Evolutionary conservation across 2,888 invertebrate species (phyloP).

Genomic region (Zaprionus obscuricornis): DNA sequence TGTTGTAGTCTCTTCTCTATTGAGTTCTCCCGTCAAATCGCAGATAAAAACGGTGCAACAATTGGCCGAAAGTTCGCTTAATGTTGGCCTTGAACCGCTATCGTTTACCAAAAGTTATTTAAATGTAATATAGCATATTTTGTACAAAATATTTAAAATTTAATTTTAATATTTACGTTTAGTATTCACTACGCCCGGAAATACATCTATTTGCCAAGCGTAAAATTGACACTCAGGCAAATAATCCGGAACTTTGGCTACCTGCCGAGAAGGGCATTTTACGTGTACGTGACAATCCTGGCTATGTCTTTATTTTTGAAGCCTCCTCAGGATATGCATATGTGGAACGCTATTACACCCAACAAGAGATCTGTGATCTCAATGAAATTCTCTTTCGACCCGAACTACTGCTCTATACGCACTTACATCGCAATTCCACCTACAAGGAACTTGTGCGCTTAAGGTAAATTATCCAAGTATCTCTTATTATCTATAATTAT

Average conservation of each 20-base stretch:
- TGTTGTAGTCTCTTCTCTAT: constrained; percentile 86
- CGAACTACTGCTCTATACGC: constrained; percentile 61
- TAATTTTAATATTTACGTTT: not conserved
- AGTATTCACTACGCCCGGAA: constrained; percentile 67
- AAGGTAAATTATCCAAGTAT: constrained; percentile 53
- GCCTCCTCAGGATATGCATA: constrained; percentile 69
- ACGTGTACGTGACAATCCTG: constrained; percentile 75
- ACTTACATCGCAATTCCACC: constrained; percentile 75
- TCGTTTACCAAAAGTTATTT: constrained; percentile 78
- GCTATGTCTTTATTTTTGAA: constrained; percentile 79
- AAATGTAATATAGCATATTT: constrained; percentile 69
- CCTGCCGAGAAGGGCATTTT: constrained; percentile 68
- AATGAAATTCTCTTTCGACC: constrained; percentile 79
- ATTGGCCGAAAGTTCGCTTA: constrained; percentile 85
- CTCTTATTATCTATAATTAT: not conserved
- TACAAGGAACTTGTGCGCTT: constrained; percentile 79
- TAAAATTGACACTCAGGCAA: constrained; percentile 50
- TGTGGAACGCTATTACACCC: constrained; percentile 70
- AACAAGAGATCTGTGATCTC: constrained; percentile 81
- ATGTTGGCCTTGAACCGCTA: constrained; percentile 85
- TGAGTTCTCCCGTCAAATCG: constrained; percentile 85
- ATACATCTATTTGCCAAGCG: constrained; percentile 63
- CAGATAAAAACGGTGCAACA: constrained; percentile 84
- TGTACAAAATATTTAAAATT: not conserved
- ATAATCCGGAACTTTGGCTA: constrained; percentile 70